These are phyloP conservation scores for Hippocampus mohnikei DNA, from an alignment of 2,113 vertebrate species.

Conservation along the genomic window DNA sequence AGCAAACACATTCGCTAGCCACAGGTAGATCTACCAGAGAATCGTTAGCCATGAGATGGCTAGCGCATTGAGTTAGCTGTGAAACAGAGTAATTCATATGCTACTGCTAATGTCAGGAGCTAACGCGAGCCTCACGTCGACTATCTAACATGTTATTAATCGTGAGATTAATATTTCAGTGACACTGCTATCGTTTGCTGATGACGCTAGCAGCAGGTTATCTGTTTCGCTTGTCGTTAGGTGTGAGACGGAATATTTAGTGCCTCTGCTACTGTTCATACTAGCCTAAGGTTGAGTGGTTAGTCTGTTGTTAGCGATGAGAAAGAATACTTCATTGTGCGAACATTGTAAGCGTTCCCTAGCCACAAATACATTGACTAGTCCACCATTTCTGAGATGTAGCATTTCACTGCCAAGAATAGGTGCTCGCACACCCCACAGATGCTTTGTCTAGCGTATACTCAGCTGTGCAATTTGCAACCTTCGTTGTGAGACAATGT, in stretches of 20 bases:
- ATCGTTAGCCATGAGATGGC: background rate
- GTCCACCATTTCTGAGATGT: background rate
- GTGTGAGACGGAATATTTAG: background rate
- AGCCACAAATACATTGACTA: too few relatives aligned
- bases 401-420: background rate
- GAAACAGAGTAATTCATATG: too few relatives aligned
- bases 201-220: background rate
- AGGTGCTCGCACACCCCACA: background rate
- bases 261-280: background rate
- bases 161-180: background rate
- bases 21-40: too few relatives aligned
- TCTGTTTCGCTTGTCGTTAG: background rate
- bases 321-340: too few relatives aligned
- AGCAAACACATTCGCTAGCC: too few relatives aligned
- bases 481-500: background rate
- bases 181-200: background rate
- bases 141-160: too few relatives aligned
- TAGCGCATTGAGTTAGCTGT: background rate
- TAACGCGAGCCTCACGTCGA: too few relatives aligned
- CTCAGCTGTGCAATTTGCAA: background rate
- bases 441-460: too few relatives aligned
- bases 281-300: background rate
- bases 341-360: too few relatives aligned
- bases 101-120: too few relatives aligned
- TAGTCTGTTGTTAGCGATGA: background rate